Evolutionary conservation across 2,113 vertebrate species (phyloP), one percentile per base, ranked within the genome.

Genomic region (Heterochromis multidens): DNA sequence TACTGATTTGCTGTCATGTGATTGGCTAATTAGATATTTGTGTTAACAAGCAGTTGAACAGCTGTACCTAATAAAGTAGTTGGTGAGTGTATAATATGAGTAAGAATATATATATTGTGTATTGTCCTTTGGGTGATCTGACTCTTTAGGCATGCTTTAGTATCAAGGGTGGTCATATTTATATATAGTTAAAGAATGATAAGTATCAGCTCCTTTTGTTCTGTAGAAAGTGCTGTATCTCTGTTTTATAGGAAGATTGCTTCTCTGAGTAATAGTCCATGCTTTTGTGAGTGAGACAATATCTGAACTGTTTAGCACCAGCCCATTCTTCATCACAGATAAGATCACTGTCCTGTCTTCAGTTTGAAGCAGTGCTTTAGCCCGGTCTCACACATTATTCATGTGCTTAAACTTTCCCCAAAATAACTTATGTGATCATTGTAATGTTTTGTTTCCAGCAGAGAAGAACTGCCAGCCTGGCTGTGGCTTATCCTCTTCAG

Each of bases 291-390:
- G 46, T 72, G 49, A 81, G 19, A 79, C 33, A 46, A 43, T n/a
- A 79, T 52, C 54, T 7, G 4, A 80, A 16, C 62, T 67, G 40
- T 57, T 54, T 46, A 65, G 60, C 79, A 87, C 14, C n/a, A 54
- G 54, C 33, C 40, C 84, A 87, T 91, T 88, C 35, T 82, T 94
- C 87, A 91, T 76, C 63, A 2, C 79, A 83, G 87, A 91, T 87
- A 91, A n/a, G 7, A 91, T 91, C 92, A 3, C 40, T 3, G 16
- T 61, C 77, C 83, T 23, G 56, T 72, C 70, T 79, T 43, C 63
- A 10, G 29, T 31, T 5, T 40, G 67, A 92, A 65, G 63, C 23
- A 1, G 43, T 61, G 3, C 77, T 76, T 46, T 56, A 85, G 67
- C 29, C 37, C 0, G 13, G 33, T 23, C 81, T 81, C 27, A 9